phyloP scores from a whole-genome alignment of 1,140 invertebrate species.

The Drosophila kepulauana region DNA sequence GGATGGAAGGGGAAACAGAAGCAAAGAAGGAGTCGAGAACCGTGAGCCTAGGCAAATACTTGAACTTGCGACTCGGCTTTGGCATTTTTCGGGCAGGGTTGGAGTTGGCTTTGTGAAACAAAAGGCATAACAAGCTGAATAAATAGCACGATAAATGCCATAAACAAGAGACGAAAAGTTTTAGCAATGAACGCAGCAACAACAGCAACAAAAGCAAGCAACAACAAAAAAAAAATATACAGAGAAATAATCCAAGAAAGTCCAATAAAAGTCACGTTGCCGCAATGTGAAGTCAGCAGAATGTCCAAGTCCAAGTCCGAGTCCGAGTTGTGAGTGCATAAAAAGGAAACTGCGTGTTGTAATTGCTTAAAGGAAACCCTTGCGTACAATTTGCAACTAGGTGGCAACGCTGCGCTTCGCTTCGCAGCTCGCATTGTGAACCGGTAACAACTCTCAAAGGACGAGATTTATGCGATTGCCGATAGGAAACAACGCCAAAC shows the following conservation, averaged over 20 bases:
- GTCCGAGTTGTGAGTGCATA: slow-evolving; percentile 49
- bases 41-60: slow-evolving; percentile 42
- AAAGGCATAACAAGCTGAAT: slow-evolving; percentile 73
- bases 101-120: slow-evolving; percentile 58
- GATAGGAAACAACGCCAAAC: slow-evolving; percentile 50
- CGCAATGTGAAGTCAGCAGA: slow-evolving; percentile 71
- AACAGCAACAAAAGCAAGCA: slow-evolving; percentile 19
- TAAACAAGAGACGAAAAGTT: slow-evolving; percentile 78
- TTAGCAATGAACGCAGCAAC: slow-evolving; percentile 52
- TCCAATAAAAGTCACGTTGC: slow-evolving; percentile 80
- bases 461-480: slow-evolving; percentile 80
- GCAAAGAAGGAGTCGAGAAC: neutral
- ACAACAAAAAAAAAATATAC: neutral
- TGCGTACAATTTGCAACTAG: slow-evolving; percentile 78
- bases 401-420: slow-evolving; percentile 60
- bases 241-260: slow-evolving; percentile 43
- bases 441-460: slow-evolving; percentile 80
- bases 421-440: slow-evolving; percentile 27
- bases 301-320: slow-evolving; percentile 44
- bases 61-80: slow-evolving; percentile 15
- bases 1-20: neutral
- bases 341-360: slow-evolving; percentile 66
- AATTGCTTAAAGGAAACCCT: slow-evolving; percentile 76
- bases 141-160: slow-evolving; percentile 81
- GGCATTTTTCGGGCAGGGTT: neutral